phyloP scores from a whole-genome alignment of 2,797 vertebrate genomes.

The Bufotes viridis region DNA sequence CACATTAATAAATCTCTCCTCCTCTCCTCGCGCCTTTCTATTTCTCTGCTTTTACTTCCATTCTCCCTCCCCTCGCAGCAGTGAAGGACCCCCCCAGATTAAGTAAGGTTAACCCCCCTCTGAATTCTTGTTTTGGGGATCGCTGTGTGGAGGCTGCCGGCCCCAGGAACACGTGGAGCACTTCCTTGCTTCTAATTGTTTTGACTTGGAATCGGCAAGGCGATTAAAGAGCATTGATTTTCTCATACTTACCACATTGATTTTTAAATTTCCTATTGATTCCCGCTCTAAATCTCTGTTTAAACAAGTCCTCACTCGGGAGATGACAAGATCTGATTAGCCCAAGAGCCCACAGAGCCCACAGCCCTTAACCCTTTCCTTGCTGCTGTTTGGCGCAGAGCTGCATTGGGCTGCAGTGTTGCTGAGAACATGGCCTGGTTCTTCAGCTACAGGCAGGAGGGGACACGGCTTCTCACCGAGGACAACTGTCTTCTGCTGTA shows the following conservation, averaged over 20 bases:
- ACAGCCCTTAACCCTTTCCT: conserved; percentile 60
- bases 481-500: background rate
- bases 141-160: conserved; percentile 11
- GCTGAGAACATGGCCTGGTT: background rate
- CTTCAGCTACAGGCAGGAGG: background rate
- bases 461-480: background rate
- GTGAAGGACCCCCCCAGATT: conserved; percentile 68
- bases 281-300: conserved; percentile 89
- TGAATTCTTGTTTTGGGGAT: conserved; percentile 35
- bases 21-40: background rate
- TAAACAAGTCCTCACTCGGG: conserved; percentile 77
- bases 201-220: conserved; percentile 95
- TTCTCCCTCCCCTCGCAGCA: background rate
- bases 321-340: conserved; percentile 79
- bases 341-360: conserved; percentile 64
- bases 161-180: conserved; percentile 84
- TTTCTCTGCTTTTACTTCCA: background rate
- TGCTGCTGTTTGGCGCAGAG: background rate
- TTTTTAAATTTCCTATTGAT: conserved; percentile 98
- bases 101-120: conserved; percentile 68
- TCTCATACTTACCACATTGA: conserved; percentile 93
- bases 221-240: conserved; percentile 97
- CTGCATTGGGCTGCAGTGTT: background rate
- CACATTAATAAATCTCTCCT: conserved; percentile 38
- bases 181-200: conserved; percentile 95